These are phyloP conservation scores for Coptodon rendalli DNA, from an alignment of 2,113 vertebrate species.

Conservation along the genomic window DNA sequence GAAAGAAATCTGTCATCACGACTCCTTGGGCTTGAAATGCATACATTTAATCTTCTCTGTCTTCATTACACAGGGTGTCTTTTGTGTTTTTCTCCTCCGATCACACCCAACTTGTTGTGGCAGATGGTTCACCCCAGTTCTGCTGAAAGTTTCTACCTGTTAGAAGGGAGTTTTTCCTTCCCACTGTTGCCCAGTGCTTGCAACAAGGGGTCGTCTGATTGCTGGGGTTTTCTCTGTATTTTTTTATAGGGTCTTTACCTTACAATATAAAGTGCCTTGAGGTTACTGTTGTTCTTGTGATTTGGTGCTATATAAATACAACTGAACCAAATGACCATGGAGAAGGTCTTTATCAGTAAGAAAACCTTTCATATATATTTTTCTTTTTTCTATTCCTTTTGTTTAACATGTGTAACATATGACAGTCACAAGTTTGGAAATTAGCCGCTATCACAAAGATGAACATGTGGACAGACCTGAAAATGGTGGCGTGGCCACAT, in stretches of 20 bases:
- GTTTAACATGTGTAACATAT: background rate
- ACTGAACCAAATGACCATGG: background rate
- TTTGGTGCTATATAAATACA: background rate
- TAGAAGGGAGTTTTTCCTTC: background rate
- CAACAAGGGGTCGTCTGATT: background rate
- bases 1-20: rapidly evolving
- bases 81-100: background rate
- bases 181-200: background rate
- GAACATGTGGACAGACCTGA: background rate
- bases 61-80: background rate
- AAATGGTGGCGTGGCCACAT: conserved; percentile 2
- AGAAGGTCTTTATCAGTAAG: background rate
- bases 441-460: background rate
- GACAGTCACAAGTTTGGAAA: background rate
- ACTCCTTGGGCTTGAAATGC: background rate
- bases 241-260: background rate
- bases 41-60: background rate
- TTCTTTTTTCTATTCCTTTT: background rate
- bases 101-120: background rate
- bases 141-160: background rate
- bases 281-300: background rate
- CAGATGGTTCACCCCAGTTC: background rate
- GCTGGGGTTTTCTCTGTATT: background rate
- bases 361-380: background rate
- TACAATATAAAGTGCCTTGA: background rate